Base-by-base conservation (phyloP, 2,797 vertebrate genomes). In the Tokudaia tokunoshimensis region DNA sequence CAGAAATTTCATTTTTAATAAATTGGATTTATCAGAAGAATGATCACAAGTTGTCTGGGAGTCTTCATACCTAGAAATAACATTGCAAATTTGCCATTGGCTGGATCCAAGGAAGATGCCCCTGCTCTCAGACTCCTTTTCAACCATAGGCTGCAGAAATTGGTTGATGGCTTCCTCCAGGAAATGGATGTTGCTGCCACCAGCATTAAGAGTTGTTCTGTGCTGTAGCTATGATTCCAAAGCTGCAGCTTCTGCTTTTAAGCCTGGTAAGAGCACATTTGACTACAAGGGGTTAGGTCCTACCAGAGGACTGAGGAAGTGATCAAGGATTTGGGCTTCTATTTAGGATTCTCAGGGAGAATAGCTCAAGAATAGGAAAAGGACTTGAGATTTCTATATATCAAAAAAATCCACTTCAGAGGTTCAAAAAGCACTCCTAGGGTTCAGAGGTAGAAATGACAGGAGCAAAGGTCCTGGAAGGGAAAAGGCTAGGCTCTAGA, bases 21-120 rank as follows among this genome's bases (percentile, higher is more conserved):
- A 80, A 82, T 41, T 65, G 44, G 34, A 67, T 74, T 92, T 88
- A 88, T 52, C 76, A 86, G 50, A 82, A 76, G 41, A 76, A 90
- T 80, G 44, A 57, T 78, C 19, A 20, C 14, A 31, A 19, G 6
- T 92, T 90, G 80, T 37, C 44, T 72, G 15, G 29, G 57, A 76
- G 12, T 31, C 34, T 61, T 12, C n/a, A 10, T 4, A 88, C 7
- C 44, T 70, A 90, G 63, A 24, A 80, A 79, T 37, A 92, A 41
- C 2, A 47, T 9, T 4, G 24, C 19, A 76, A 87, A 70, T 59
- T 83, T 50, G 83, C 41, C 26, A 59, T 8, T 6, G 67, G 74
- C 81, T 52, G 31, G 12, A 13, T 61, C 34, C 24, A 89, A 17
- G 14, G 1, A 24, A 72, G 34, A 78, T 6, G 24, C 7, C 47